Evolutionary conservation across 2,888 invertebrate genomes (phyloP), one percentile per base, ranked within the genome.

Genomic region (Rugalucina vietnamica): DNA sequence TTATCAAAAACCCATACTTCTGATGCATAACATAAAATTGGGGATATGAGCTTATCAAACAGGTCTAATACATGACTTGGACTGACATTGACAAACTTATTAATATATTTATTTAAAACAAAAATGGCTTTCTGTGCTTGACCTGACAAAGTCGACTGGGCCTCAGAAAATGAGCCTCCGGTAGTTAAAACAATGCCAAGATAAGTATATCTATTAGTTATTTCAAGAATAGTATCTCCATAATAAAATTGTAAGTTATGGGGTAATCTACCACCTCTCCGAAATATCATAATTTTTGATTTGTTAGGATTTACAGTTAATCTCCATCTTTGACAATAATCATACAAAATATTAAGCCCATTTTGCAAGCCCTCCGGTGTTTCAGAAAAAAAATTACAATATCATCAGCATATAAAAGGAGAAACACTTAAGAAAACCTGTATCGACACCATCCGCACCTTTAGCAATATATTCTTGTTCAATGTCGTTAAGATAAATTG

Each of bases 281-380:
- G 5, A 39, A 76, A 76, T 34, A 76, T 65, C 50, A 76, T 65
- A 32, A 36, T 21, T 76, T 76, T 76, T 3, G 76, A 60, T 21
- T 76, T 75, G 12, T 34, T 24, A 39, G 27, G n/a, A 60, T 78
- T 78, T 18, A 78, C 71, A 8, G 12, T 37, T 18, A 78, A 34
- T 24, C 54, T 50, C 78, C 50, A 78, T 54, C 36, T 70, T 5
- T 50, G 18, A 54, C 78, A 78, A 72, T 78, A 71, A 72, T 71
- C 39, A 3, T 54, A n/a, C 21, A 78, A 36, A 5, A 12, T 39
- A 43, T 79, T 27, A 29, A 79, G 36, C 18, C 34, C 32, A 29
- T 27, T 10, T 37, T 79, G 79, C 57, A 79, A 60, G 12, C 72
- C 73, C 12, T 72, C 57, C 8, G 37, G 36, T 12, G 72, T 37